Evolutionary conservation across 2,888 invertebrate genomes (phyloP), one percentile per base, ranked within the genome.

Genomic region (Sycophila texana): DNA sequence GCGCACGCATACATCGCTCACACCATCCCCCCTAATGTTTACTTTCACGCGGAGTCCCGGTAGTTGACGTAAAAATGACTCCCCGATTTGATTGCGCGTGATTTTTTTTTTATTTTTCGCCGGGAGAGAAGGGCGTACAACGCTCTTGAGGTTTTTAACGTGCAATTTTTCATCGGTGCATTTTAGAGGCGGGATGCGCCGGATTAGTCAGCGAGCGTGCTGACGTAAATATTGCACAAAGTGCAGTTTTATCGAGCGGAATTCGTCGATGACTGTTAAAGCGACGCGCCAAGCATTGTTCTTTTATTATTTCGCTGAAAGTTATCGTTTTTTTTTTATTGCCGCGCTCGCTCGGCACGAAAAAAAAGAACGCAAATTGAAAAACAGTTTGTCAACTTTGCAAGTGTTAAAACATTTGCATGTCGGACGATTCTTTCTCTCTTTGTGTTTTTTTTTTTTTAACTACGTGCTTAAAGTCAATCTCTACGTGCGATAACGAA

Each of bases 131-230:
- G 47, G 61, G 72, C 61, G 55, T 58, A 3, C 65, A 26, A 70
- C 78, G 68, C 82, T 80, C 72, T 82, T 68, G 67, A 75, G 68
- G 76, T 66, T 73, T 66, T 73, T 73, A 80, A 74, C 79, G 72
- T 82, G 82, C 81, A 81, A 78, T 82, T 82, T 74, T 82, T 82
- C 83, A 81, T 83, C 81, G 74, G 77, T n/a, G 22, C 68, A 71
- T 78, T 66, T 74, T 74, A 63, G 71, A 75, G 58, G 39, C 7
- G 55, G 10, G 65, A 39, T 16, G 30, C 26, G 14, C 55, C 16
- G 77, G 71, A 71, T 71, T 71, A 71, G 58, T 63, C 57, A 58
- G 63, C 49, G 73, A 58, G 72, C 57, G 61, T 67, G 78, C 39
- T 7, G 39, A 39, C 63, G 80, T 77, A 78, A 79, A 82, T 78